These are phyloP conservation scores for Anadara kagoshimensis DNA, from an alignment of 1,140 invertebrate genomes.

Conservation along the genomic window DNA sequence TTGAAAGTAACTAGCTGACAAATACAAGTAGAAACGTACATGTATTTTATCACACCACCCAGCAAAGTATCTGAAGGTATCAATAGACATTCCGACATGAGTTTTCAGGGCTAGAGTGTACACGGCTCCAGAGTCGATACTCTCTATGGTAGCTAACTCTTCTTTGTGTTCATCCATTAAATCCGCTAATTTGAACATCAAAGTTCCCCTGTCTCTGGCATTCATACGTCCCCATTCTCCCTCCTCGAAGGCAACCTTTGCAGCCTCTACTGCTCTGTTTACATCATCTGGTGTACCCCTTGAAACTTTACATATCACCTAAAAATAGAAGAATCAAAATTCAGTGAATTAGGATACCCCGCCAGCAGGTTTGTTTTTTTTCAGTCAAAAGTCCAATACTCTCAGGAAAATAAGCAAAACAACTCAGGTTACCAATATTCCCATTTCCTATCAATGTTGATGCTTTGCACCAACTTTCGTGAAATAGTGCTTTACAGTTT, in stretches of 20 bases:
- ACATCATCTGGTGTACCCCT: constrained; percentile 87
- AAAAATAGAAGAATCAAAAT: too few relatives aligned
- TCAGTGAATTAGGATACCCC: too few relatives aligned
- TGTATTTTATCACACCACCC: constrained; percentile 93
- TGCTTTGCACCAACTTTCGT: too few relatives aligned
- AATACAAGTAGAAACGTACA: constrained; percentile 55
- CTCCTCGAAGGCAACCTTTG: constrained; percentile 87
- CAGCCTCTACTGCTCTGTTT: constrained; percentile 88
- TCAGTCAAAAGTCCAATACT: too few relatives aligned
- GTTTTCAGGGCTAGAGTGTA: constrained; percentile 96
- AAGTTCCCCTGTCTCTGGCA: constrained; percentile 80
- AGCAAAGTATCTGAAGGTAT: constrained; percentile 84
- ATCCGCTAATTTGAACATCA: constrained; percentile 89
- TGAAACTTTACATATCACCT: constrained; percentile 77
- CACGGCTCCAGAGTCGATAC: constrained; percentile 94
- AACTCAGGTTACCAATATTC: too few relatives aligned
- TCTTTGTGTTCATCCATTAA: constrained; percentile 95
- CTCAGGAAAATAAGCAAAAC: too few relatives aligned
- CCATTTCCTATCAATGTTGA: too few relatives aligned
- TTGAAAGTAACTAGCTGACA: too few relatives aligned
- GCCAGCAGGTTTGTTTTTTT: too few relatives aligned
- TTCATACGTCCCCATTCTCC: constrained; percentile 89
- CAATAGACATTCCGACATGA: constrained; percentile 76
- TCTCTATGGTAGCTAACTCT: constrained; percentile 94
- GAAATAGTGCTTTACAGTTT: too few relatives aligned